Base-by-base conservation (phyloP, 2,888 invertebrate species). In the Drosophila formosana region DNA sequence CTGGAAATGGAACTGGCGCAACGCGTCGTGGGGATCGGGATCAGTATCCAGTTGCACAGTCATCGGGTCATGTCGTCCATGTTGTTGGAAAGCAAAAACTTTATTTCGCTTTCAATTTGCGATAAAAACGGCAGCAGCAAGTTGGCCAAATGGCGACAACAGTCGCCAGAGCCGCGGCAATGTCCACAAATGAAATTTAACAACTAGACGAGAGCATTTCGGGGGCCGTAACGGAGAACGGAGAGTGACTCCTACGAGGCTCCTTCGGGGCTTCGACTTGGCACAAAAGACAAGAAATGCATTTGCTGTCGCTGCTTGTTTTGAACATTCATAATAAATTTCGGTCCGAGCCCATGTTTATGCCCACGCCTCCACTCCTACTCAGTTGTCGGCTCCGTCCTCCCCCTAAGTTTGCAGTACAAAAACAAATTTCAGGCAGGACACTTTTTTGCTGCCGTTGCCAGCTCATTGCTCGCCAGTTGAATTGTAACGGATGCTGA, bases 21-120 rank as follows among this genome's bases (percentile, higher is more conserved):
- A 51, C 52, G 56, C 57, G 49, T 60, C 45, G 43, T 43, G 39
- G 39, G 63, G 23, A 61, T 62, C 50, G 41, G 56, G 37, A 56
- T 68, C 53, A 39, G 58, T 32, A 55, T 56, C 57, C 50, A 56
- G 66, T 61, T 55, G 74, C 56, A 37, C n/a, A 63, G 28, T 57
- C 50, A 55, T 28, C 52, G 60, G 47, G 34, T 45, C 13, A 28
- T 56, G 11, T 37, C 26, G 26, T 23, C 32, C n/a, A 11, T 37
- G 37, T 11, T 37, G 37, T 4, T 37, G 25, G 13, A 55, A 68
- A 56, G 75, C 66, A 80, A 78, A 78, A 83, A 86, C 79, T 85
- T 80, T 88, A 79, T 86, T 88, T 88, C 83, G 72, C 75, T 88
- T 88, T 83, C 86, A 84, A 84, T 84, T 84, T 84, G 87, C 66